Conservation (phyloP, 2,113 vertebrate species). For the Psophia crepitans region DNA sequence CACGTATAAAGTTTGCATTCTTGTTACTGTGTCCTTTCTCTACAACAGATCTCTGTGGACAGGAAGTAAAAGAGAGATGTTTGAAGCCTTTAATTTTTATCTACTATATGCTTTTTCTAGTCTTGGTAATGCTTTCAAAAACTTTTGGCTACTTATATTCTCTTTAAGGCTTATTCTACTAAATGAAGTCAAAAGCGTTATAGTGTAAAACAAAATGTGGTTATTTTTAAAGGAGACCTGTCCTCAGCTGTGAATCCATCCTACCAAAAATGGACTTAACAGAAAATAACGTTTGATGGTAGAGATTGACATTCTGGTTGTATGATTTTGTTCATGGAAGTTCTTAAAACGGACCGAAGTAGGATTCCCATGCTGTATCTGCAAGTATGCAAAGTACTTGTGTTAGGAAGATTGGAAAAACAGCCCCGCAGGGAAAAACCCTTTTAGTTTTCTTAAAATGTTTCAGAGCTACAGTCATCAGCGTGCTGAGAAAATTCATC, state of each 20-base stretch:
- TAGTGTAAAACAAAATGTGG: background rate
- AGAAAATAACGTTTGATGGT: background rate
- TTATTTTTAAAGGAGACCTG: background rate
- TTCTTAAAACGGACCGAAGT: background rate
- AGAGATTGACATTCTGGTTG: background rate
- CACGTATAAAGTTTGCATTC: background rate
- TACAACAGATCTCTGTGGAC: background rate
- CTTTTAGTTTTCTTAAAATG: background rate
- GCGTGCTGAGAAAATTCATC: background rate
- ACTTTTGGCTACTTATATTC: background rate
- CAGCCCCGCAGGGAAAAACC: background rate
- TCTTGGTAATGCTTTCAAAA: background rate
- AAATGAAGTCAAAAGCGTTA: background rate
- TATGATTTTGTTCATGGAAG: background rate
- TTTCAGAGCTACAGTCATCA: rapidly evolving
- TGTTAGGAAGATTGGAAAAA: background rate
- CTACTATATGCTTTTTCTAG: background rate
- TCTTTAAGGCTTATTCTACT: background rate
- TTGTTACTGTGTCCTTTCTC: background rate
- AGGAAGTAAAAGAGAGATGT: background rate
- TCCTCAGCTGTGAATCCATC: background rate
- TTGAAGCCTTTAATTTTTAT: background rate
- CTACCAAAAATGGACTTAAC: background rate
- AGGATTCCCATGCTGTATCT: background rate
- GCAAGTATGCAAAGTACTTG: background rate